Evolutionary conservation across 2,888 invertebrate genomes (phyloP), one percentile per base, ranked within the genome.

Genomic region (Hypomecis punctinalis): DNA sequence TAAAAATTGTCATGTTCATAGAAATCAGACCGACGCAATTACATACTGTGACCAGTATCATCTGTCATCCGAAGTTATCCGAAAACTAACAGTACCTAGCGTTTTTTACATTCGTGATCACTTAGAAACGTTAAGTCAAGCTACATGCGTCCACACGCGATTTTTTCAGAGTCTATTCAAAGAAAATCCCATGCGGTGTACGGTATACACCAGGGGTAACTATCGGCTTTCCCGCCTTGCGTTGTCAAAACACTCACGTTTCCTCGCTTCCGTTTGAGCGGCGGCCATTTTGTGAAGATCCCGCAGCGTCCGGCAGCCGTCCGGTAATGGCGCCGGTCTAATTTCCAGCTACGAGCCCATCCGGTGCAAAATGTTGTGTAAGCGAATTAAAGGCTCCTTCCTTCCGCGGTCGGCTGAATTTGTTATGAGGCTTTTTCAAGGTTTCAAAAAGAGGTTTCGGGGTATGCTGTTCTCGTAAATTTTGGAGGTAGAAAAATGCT

Each of bases 211-310:
- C 23, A 23, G 23, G 23, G 23, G 3, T 23, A 23, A 23, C 1
- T 23, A 1, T 2, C 23, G 23, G 81, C 79, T 89, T 88, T 86
- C 83, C 85, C 86, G 83, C 78, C 76, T 77, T 80, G 81, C 84
- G 86, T 89, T 91, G 90, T 91, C 91, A 93, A 89, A 91, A 88
- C 89, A 86, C 83, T 90, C 93, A 92, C 93, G 93, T 91, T 89
- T 86, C 86, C 83, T 81, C 81, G 77, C 80, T 87, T 91, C 91
- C 91, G 88, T 83, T n/a, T 63, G 59, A 54, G 56, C 66, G 80
- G 79, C 87, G 83, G 91, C 92, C 72, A 72, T 72, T 72, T 72
- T 72, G 70, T 70, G 67, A 72, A 68, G 72, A 72, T 70, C 61
- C 71, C 70, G 66, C 70, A 70, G 72, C 92, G 89, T 85, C 89